phyloP scores from a whole-genome alignment of 2,113 vertebrate species.

The Embiotoca jacksoni region DNA sequence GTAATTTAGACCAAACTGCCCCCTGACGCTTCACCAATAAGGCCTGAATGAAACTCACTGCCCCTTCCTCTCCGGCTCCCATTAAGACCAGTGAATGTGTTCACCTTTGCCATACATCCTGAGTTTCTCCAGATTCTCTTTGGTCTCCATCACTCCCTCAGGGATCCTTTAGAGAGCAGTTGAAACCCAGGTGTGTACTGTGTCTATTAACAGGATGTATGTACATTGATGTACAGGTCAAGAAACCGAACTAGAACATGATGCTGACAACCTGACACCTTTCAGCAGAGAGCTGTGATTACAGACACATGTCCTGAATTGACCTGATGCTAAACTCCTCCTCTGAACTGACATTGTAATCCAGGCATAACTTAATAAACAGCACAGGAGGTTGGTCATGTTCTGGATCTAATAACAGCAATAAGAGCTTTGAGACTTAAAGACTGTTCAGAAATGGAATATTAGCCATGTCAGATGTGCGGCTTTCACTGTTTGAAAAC shows the following conservation, averaged over 20 bases:
- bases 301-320: background rate
- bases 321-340: background rate
- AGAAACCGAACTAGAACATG: background rate
- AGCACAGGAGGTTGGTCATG: too few species aligned
- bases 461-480: too few species aligned
- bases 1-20: slow-evolving; percentile 64
- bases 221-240: slow-evolving; percentile 6
- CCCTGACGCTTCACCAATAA: slow-evolving; percentile 59
- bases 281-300: background rate
- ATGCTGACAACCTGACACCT: background rate
- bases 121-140: slow-evolving; percentile 34
- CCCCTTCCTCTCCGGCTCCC: slow-evolving; percentile 26
- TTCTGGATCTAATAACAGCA: too few species aligned
- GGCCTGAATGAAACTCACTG: slow-evolving; percentile 54
- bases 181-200: slow-evolving; percentile 32
- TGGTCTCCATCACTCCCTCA: slow-evolving; percentile 42
- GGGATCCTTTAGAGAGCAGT: slow-evolving; percentile 30
- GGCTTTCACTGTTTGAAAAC: too few species aligned
- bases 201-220: slow-evolving; percentile 7
- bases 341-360: too few species aligned
- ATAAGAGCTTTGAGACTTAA: too few species aligned
- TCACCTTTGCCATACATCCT: slow-evolving; percentile 63
- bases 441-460: too few species aligned
- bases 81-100: slow-evolving; percentile 43
- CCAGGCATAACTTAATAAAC: too few species aligned